A percentile compares a stretch with the other conserved stretches of the same genome.
Conservation (phyloP, 2,888 invertebrate genomes). For the Ormia ochracea region DNA sequence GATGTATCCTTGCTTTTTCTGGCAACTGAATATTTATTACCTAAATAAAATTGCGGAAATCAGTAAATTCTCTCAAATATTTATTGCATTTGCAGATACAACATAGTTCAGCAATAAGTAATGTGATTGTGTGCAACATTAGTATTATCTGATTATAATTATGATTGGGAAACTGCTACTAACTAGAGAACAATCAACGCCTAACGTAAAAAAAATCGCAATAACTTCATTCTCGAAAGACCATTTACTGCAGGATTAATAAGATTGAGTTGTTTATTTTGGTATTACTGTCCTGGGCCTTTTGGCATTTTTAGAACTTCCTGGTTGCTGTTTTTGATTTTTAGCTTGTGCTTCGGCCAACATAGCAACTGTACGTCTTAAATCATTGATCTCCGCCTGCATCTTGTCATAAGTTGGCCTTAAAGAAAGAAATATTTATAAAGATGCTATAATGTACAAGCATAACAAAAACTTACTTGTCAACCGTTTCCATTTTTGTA, state of each 20-base stretch:
- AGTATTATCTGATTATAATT: too few species aligned
- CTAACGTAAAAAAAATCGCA: too few species aligned
- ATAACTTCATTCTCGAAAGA: too few species aligned
- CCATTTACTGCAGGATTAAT: background rate
- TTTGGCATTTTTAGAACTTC: constrained; percentile 25
- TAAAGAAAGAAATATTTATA: background rate
- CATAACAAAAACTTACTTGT: constrained; percentile 44
- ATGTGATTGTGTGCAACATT: too few species aligned
- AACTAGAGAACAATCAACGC: too few species aligned
- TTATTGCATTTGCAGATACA: too few species aligned
- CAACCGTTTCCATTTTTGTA: constrained; percentile 30
- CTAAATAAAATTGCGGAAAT: too few species aligned
- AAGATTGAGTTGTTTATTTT: background rate
- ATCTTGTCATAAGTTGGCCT: constrained; percentile 67
- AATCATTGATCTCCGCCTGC: constrained; percentile 68
- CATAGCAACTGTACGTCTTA: constrained; percentile 70
- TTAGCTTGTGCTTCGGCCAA: constrained; percentile 66
- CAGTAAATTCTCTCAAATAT: too few species aligned
- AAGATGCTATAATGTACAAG: background rate
- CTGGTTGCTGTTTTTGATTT: constrained; percentile 48
- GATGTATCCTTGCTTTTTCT: too few species aligned
- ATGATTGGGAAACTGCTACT: too few species aligned
- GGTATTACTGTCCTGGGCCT: background rate
- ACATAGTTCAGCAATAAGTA: too few species aligned
- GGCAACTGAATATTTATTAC: too few species aligned